Evolutionary conservation across 2,888 invertebrate species (phyloP).

Genomic region (Camponotus fellah): DNA sequence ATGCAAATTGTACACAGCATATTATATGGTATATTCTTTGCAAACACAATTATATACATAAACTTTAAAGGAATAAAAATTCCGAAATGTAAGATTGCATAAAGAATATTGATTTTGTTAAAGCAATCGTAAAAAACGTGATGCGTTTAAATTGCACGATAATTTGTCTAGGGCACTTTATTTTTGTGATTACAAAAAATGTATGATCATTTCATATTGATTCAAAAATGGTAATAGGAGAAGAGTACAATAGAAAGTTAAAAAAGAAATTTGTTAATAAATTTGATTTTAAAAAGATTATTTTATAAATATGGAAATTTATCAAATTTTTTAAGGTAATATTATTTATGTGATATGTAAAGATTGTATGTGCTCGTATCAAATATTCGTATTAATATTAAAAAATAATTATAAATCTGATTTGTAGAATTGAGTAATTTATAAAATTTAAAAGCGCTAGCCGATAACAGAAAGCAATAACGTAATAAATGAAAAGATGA

Average conservation of each 20-base stretch:
- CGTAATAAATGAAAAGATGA: background rate
- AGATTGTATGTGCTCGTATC: background rate
- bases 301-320: background rate
- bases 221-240: background rate
- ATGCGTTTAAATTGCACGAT: constrained; percentile 19
- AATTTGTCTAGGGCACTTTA: constrained; percentile 44
- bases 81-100: constrained; percentile 5
- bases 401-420: background rate
- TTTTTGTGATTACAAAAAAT: constrained; percentile 10
- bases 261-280: background rate
- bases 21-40: background rate
- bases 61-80: constrained; percentile 24
- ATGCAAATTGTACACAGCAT: background rate
- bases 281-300: background rate
- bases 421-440: background rate
- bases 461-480: background rate
- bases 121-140: constrained; percentile 28
- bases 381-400: background rate
- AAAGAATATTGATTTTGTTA: constrained; percentile 17
- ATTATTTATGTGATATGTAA: background rate
- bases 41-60: constrained; percentile 1
- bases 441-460: background rate
- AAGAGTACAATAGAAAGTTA: background rate
- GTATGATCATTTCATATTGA: background rate
- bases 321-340: background rate